Evolutionary conservation across 2,888 invertebrate species (phyloP).

Genomic region (Acleris laterana): DNA sequence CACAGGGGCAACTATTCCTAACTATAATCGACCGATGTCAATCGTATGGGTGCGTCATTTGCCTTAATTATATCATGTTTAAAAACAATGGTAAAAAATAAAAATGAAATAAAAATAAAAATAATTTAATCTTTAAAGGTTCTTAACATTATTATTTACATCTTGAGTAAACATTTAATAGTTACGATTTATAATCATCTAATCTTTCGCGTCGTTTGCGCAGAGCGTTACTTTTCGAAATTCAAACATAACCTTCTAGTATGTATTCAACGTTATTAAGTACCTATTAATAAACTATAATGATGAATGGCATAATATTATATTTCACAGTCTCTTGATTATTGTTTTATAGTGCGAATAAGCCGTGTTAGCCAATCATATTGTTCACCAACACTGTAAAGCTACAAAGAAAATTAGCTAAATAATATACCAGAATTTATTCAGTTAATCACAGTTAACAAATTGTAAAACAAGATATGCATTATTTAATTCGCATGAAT

Average conservation of each 20-base stretch:
- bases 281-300: conserved; percentile 54
- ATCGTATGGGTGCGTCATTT: conserved; percentile 74
- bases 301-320: conserved; percentile 73
- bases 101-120: conserved; percentile 78
- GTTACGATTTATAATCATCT: conserved; percentile 59
- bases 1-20: conserved; percentile 30
- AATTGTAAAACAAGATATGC: conserved; percentile 22
- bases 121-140: conserved; percentile 69
- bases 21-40: conserved; percentile 37
- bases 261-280: conserved; percentile 56
- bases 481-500: conserved; percentile 11
- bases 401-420: conserved; percentile 32
- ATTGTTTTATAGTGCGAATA: conserved; percentile 61
- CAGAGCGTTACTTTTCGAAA: conserved; percentile 47
- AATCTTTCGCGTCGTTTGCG: conserved; percentile 50
- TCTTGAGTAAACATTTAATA: conserved; percentile 66
- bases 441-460: conserved; percentile 34
- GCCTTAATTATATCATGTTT: conserved; percentile 53
- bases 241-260: conserved; percentile 49
- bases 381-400: conserved; percentile 38
- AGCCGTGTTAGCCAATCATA: conserved; percentile 40
- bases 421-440: conserved; percentile 26
- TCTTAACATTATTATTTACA: conserved; percentile 77
- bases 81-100: conserved; percentile 52
- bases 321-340: conserved; percentile 76